Evolutionary conservation across 2,113 vertebrate genomes (phyloP).

Genomic region (Galbula dea): DNA sequence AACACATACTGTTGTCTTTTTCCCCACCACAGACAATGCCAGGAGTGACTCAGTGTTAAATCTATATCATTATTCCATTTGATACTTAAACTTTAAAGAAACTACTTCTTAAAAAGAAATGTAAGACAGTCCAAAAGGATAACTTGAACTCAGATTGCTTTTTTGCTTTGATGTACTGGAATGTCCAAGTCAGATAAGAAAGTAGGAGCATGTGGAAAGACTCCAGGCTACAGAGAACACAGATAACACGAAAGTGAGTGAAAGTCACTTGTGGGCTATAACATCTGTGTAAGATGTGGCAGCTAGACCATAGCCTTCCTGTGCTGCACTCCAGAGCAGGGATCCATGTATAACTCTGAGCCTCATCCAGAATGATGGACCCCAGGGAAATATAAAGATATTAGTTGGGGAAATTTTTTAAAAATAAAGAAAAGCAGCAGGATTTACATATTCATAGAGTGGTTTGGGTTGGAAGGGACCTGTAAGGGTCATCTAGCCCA

Average conservation of each 20-base stretch:
- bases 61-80: neutral
- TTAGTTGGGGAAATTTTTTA: neutral
- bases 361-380: neutral
- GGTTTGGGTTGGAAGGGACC: too few relatives aligned
- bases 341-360: neutral
- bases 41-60: neutral
- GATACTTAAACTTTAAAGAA: neutral
- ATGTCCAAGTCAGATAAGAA: conserved; percentile 15
- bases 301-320: neutral
- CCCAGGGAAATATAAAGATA: neutral
- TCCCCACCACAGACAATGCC: neutral
- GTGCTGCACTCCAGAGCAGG: neutral
- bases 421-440: neutral
- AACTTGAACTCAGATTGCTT: neutral
- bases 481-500: too few relatives aligned
- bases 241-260: conserved; percentile 20
- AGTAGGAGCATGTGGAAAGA: neutral
- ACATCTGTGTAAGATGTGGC: neutral
- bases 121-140: neutral
- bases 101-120: neutral
- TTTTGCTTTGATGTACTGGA: conserved; percentile 26
- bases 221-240: conserved; percentile 1
- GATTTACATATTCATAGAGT: neutral
- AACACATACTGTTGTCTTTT: neutral
- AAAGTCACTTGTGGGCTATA: neutral